A percentile compares a stretch with the other conserved stretches of the same genome.
Evolutionary conservation across 2,888 invertebrate genomes (phyloP).

Genomic region (Allacma fusca): DNA sequence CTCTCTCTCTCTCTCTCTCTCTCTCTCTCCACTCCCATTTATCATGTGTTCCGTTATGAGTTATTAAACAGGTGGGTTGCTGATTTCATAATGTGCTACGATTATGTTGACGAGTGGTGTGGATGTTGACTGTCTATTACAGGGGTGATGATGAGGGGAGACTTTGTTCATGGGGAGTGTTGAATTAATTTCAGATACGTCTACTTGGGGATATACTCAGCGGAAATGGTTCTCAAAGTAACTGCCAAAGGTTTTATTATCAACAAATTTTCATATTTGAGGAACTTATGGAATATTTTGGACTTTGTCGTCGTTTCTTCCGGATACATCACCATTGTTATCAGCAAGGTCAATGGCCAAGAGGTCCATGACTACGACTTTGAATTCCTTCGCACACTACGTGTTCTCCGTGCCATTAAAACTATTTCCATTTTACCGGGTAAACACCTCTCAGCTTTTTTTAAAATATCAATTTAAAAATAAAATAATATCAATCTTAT

Average conservation of each 20-base stretch:
- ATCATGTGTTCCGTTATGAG: too few relatives aligned
- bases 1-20: too few relatives aligned
- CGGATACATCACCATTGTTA: slow-evolving; percentile 78
- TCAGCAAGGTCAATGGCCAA: neutral
- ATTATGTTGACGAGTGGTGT: too few relatives aligned
- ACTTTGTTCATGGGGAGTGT: too few relatives aligned
- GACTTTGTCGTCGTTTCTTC: slow-evolving; percentile 94
- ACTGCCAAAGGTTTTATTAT: slow-evolving; percentile 94
- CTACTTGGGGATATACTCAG: slow-evolving; percentile 93
- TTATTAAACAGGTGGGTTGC: too few relatives aligned
- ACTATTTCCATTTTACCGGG: slow-evolving; percentile 97
- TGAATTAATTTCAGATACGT: slow-evolving; percentile 84
- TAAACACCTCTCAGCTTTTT: too few relatives aligned
- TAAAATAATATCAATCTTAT: too few relatives aligned
- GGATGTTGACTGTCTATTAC: too few relatives aligned
- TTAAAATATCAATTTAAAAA: too few relatives aligned
- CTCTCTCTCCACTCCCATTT: too few relatives aligned
- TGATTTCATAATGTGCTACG: too few relatives aligned
- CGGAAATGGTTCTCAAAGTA: slow-evolving; percentile 94
- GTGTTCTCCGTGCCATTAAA: slow-evolving; percentile 91
- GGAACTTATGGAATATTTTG: slow-evolving; percentile 97
- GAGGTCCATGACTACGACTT: slow-evolving; percentile 63
- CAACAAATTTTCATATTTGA: slow-evolving; percentile 92
- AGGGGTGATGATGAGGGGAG: too few relatives aligned
- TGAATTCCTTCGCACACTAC: slow-evolving; percentile 89